Base-by-base conservation (phyloP, 2,113 vertebrate species). In the Sinocyclocheilus anshuiensis region DNA sequence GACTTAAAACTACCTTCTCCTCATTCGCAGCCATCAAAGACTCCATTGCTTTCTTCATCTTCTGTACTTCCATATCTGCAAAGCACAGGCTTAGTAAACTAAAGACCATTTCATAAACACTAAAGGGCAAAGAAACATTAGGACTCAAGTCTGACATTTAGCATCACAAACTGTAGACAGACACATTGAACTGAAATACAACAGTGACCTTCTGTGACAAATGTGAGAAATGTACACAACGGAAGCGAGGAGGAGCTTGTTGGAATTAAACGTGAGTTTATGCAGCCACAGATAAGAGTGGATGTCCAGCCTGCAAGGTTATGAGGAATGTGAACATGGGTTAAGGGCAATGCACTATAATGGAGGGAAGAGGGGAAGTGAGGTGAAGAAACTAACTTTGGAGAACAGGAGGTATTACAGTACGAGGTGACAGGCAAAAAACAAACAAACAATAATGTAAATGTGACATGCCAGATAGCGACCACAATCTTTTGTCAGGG, bases 41-140 rank as follows among this genome's bases (percentile, higher is more conserved):
- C 83, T 99, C 98, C 77, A 99, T 92, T 0, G 97, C 97, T 88
- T 96, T 98, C 93, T 98, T 99, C 97, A 99, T 97, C 91, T 97
- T 97, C 92, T 99, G 97, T 67, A 99, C 97, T 93, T 99, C 98
- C 90, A 97, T 93, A 93, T 99, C 98, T 99, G 92, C 20, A 53
- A 76, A 90, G 42, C 67, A 91, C 59, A 89, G 48, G 77, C 55
- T 50, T 33, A 2, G 0, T 42, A 76, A 39, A 83, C 6, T 39
- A 39, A 57, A 29, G 20, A 59, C 22, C 4, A 89, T 67, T 10
- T 29, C 22, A 3, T 16, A 59, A 45, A 26, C 16, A 15, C 18
- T 61, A 48, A 65, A 50, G 67, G 84, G 9, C 48, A 50, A 65
- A 88, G 26, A 22, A 61, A 69, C 20, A 65, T 11, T 10, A 26